These are phyloP conservation scores for Pseudachorutes palmiensis DNA, from an alignment of 1,140 invertebrate genomes.

Conservation along the genomic window DNA sequence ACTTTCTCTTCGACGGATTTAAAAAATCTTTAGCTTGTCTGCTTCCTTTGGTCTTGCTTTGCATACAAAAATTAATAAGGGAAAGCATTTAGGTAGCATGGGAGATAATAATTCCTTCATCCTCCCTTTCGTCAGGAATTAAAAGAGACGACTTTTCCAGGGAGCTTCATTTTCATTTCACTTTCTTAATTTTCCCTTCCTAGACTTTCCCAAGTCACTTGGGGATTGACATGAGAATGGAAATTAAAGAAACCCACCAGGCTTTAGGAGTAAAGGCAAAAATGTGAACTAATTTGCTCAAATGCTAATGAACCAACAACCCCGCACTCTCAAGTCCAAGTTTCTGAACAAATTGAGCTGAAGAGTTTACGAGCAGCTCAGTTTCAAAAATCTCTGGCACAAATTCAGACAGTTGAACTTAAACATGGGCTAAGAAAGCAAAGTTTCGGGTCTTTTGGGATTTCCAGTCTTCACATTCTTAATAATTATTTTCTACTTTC, in stretches of 20 bases:
- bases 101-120: conserved; percentile 2
- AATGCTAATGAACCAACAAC: conserved; percentile 28
- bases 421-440: too few relatives aligned
- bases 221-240: conserved; percentile 9
- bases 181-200: neutral
- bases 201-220: neutral
- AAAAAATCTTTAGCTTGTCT: conserved; percentile 1
- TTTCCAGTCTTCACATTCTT: too few relatives aligned
- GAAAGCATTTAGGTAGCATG: neutral
- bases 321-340: too few relatives aligned
- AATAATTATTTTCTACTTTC: too few relatives aligned
- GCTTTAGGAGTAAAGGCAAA: conserved; percentile 15
- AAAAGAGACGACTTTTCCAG: neutral
- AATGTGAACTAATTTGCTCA: conserved; percentile 23
- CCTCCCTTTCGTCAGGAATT: neutral
- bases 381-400: too few relatives aligned
- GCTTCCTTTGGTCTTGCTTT: neutral
- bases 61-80: conserved; percentile 1
- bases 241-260: conserved; percentile 6
- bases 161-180: neutral
- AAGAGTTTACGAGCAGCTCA: too few relatives aligned
- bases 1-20: neutral
- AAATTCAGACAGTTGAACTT: too few relatives aligned
- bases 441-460: too few relatives aligned
- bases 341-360: too few relatives aligned